A percentile compares a stretch with the other conserved stretches of the same genome.
These are phyloP conservation scores for Epinephelus awoara DNA, from an alignment of 2,797 vertebrate species.

Conservation along the genomic window DNA sequence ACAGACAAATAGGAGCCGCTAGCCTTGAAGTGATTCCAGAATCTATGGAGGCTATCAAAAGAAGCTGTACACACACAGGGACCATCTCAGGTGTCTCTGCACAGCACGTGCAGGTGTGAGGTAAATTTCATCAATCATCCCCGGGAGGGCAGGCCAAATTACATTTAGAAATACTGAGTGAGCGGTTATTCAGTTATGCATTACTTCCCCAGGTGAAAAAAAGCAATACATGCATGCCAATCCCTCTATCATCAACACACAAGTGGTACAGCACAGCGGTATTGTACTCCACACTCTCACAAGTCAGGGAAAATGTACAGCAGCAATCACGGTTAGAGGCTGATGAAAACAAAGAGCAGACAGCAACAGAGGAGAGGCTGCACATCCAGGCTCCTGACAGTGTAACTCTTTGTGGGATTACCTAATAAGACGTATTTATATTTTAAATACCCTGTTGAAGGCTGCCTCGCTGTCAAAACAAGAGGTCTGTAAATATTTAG, in stretches of 20 bases:
- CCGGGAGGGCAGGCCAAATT: constrained; percentile 36
- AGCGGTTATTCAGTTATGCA: constrained; percentile 47
- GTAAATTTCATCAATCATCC: constrained; percentile 54
- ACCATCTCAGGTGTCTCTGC: constrained; percentile 35
- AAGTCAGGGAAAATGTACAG: constrained; percentile 31
- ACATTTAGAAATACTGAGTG: constrained; percentile 50
- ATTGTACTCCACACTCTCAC: constrained; percentile 8
- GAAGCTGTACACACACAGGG: neutral
- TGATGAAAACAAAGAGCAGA: constrained; percentile 41
- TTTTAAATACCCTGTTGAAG: constrained; percentile 17
- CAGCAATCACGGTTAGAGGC: constrained; percentile 32
- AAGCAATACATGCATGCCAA: neutral
- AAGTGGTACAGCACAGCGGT: constrained; percentile 15
- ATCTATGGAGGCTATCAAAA: constrained; percentile 33
- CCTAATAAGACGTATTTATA: constrained; percentile 39
- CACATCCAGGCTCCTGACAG: constrained; percentile 38
- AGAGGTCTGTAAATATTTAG: constrained; percentile 23
- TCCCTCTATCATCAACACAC: constrained; percentile 21
- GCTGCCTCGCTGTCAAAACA: constrained; percentile 38
- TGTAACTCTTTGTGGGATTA: constrained; percentile 33
- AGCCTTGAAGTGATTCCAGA: constrained; percentile 57
- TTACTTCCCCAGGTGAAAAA: constrained; percentile 38
- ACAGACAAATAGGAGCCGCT: constrained; percentile 63
- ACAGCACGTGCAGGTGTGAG: constrained; percentile 44
- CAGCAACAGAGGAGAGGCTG: constrained; percentile 40